phyloP scores from a whole-genome alignment of 2,113 vertebrate genomes.

The Lonchura striata region DNA sequence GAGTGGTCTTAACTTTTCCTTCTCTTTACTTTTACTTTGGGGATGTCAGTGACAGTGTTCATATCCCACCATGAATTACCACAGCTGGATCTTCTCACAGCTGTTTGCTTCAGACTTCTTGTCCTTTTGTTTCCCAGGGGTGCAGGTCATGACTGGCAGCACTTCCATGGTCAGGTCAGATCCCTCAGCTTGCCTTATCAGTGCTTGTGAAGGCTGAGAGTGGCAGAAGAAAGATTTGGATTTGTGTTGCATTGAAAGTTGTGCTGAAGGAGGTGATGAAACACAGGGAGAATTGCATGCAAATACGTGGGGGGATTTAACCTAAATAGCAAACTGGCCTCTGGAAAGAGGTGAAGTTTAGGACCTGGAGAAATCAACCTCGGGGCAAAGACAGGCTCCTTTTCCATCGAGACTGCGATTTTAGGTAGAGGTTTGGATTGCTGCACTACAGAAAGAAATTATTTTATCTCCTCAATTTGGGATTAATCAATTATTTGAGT shows the following conservation, averaged over 20 bases:
- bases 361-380: neutral
- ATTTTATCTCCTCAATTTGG: neutral
- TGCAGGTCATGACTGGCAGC: neutral
- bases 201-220: neutral
- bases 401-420: neutral
- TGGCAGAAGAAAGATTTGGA: neutral
- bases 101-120: neutral
- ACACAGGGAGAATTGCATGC: neutral
- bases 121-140: neutral
- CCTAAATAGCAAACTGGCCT: neutral
- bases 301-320: neutral
- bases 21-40: neutral
- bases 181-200: neutral
- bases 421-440: neutral
- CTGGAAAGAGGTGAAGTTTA: neutral
- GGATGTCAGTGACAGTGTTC: neutral
- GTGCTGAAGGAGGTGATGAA: neutral
- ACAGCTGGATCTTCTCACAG: neutral
- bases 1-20: neutral
- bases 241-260: neutral
- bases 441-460: neutral
- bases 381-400: neutral
- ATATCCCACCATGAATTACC: neutral
- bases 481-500: slow-evolving; percentile 35
- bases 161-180: neutral